These are phyloP conservation scores for Alligator mississippiensis DNA, from an alignment of 2,113 vertebrate species.

Conservation along the genomic window DNA sequence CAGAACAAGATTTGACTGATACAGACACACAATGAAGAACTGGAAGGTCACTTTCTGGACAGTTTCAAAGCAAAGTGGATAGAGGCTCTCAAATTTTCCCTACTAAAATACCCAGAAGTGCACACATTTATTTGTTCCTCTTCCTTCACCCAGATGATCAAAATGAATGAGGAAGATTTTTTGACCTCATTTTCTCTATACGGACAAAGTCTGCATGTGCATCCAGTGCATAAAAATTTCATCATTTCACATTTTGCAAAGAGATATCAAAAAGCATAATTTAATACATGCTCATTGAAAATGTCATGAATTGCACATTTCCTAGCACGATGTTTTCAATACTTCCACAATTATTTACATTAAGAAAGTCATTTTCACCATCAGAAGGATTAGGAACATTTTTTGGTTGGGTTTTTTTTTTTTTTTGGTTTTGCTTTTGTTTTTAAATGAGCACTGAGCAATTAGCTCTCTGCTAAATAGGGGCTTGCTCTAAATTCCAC, in stretches of 20 bases:
- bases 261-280: slow-evolving; percentile 76
- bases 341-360: slow-evolving; percentile 58
- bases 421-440: neutral
- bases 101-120: neutral
- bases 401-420: neutral
- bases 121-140: slow-evolving; percentile 35
- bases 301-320: slow-evolving; percentile 58
- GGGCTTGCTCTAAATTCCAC: neutral
- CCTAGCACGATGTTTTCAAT: slow-evolving; percentile 26
- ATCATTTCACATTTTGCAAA: slow-evolving; percentile 50
- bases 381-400: neutral
- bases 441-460: neutral
- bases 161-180: slow-evolving; percentile 28
- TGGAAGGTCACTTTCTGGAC: neutral
- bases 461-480: neutral
- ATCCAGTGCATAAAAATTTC: slow-evolving; percentile 69
- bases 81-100: neutral
- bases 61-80: neutral
- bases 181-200: slow-evolving; percentile 69
- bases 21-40: neutral
- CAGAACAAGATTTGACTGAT: neutral
- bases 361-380: slow-evolving; percentile 36
- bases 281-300: slow-evolving; percentile 67
- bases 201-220: slow-evolving; percentile 48
- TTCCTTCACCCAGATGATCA: slow-evolving; percentile 11